Percentiles rank a stretch among this genome's conserved stretches.
phyloP scores from a whole-genome alignment of 2,113 vertebrate species.

The Tychaedon coryphoeus region DNA sequence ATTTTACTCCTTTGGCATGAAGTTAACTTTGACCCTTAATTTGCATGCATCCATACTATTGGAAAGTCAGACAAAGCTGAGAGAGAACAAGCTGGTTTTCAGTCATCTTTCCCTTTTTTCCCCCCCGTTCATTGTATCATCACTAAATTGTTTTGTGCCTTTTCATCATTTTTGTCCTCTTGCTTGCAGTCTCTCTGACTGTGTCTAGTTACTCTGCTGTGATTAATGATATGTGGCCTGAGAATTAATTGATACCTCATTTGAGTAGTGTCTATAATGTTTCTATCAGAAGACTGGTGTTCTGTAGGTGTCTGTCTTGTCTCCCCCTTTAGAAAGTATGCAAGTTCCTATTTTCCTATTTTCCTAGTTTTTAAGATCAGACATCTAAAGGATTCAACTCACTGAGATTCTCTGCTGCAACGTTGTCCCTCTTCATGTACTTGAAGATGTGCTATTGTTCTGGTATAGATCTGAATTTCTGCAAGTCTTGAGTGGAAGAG shows the following conservation, averaged over 20 bases:
- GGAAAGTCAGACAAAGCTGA: background rate
- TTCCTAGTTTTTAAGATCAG: no score
- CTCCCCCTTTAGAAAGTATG: background rate
- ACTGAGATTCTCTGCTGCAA: background rate
- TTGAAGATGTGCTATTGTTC: background rate
- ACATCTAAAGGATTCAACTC: background rate
- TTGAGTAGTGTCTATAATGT: background rate
- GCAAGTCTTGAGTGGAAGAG: background rate
- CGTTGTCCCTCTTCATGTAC: fast-evolving
- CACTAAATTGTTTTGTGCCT: background rate
- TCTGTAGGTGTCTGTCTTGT: background rate
- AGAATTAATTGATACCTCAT: background rate
- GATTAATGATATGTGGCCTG: background rate
- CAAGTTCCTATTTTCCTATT: background rate
- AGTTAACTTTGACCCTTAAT: background rate
- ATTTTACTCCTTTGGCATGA: background rate
- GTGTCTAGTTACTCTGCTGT: background rate
- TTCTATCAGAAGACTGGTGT: background rate
- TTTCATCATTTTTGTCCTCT: background rate
- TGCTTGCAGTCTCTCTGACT: background rate
- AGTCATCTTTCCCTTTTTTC: fast-evolving
- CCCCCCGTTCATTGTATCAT: background rate
- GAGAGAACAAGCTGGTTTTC: background rate
- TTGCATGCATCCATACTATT: background rate
- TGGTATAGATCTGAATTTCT: background rate